Base-by-base conservation (phyloP, 2,797 vertebrate species). In the Helarctos malayanus region DNA sequence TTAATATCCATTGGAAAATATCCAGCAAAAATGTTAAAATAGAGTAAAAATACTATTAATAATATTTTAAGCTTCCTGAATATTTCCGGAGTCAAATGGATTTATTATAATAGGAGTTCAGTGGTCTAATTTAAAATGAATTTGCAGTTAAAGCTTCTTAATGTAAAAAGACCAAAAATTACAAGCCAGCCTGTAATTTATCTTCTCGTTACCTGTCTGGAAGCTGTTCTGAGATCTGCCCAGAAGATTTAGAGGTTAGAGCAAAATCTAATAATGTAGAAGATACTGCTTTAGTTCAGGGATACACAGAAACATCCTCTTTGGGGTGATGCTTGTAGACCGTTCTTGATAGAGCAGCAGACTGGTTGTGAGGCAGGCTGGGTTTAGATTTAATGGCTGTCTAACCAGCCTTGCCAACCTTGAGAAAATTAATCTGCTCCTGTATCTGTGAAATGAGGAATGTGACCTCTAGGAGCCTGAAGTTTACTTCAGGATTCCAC, bases 141-240 rank as follows among this genome's bases (percentile, higher is more conserved):
- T 6, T 96, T 14, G 1, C 27, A 65, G 69, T 84, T 93, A 90
- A 96, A 97, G n/a, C 25, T 95, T 49, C 35, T 81, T 87, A 89
- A 80, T 84, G 2, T 94, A 79, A 95, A 91, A 61, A 56, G 27
- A 78, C 25, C 35, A 78, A 38, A 95, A 81, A 73, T 93, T 29
- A 45, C 1, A 89, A 91, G 27, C 12, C 59, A 23, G 21, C 4
- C 57, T 35, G 49, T 96, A 92, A 76, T 80, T 94, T 80, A 73
- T 23, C 12, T 79, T 95, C 69, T 96, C n/a, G 47, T 88, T 87
- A 95, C 82, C 52, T 65, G 61, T 68, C 54, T 78, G 2, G 87
- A 59, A 84, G 6, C 54, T 88, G n/a, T 47, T 94, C 29, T 89
- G 38, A 82, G 14, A 85, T 89, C 2, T 95, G 29, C 86, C 13